These are phyloP conservation scores for Troglohyphantes excavatus DNA, from an alignment of 2,888 invertebrate species.

Conservation along the genomic window DNA sequence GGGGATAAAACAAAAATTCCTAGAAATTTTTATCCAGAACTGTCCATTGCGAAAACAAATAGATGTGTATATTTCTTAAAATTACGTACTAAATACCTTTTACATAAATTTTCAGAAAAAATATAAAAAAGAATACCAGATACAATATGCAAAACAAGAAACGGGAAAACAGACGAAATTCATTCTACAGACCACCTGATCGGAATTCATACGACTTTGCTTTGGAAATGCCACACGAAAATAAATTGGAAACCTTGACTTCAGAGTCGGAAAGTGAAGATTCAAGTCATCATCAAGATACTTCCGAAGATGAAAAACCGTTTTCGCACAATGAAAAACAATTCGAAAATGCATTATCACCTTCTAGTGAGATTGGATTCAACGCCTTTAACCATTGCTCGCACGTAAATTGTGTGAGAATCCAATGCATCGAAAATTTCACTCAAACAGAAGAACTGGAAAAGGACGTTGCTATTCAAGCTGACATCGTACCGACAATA, in stretches of 20 bases:
- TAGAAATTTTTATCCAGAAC: no score
- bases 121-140: no score
- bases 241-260: neutral
- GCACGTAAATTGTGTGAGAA: neutral
- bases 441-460: slow-evolving; percentile 4
- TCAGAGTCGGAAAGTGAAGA: neutral
- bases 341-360: no score
- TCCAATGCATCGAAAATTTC: neutral
- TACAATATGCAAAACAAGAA: no score
- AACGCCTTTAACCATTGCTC: neutral
- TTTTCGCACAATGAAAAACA: neutral
- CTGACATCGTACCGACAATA: neutral
- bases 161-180: no score
- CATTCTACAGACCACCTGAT: no score
- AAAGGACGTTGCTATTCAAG: slow-evolving; percentile 1
- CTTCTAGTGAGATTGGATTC: neutral
- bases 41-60: no score
- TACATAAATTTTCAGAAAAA: no score
- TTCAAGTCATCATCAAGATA: neutral
- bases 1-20: no score
- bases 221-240: neutral
- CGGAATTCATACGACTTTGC: neutral
- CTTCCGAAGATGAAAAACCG: neutral
- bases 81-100: no score
- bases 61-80: no score